These are phyloP conservation scores for Chloropsis hardwickii DNA, from an alignment of 2,113 vertebrate genomes.

Conservation along the genomic window DNA sequence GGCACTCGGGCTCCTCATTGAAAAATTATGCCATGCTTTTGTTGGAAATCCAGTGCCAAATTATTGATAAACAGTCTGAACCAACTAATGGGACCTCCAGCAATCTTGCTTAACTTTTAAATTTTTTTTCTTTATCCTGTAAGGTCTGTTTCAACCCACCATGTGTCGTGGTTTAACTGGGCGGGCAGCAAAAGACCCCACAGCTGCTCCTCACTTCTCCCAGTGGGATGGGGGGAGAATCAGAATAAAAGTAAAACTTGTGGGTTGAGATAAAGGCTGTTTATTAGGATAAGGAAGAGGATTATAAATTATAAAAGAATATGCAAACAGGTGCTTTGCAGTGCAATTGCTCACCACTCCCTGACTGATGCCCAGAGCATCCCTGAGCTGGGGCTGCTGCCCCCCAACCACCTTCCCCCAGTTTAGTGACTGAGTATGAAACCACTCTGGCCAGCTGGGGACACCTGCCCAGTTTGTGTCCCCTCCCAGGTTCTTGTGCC, in stretches of 20 bases:
- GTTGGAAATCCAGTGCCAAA: constrained; percentile 79
- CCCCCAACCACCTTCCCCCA: neutral
- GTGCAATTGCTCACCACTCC: neutral
- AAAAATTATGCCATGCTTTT: constrained; percentile 77
- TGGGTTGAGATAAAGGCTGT: neutral
- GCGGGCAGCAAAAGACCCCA: neutral
- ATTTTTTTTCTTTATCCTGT: neutral
- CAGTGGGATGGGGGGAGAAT: neutral
- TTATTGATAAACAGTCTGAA: constrained; percentile 54
- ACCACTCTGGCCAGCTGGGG: neutral
- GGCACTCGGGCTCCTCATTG: constrained; percentile 80
- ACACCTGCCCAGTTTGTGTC: neutral
- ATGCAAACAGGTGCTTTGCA: neutral
- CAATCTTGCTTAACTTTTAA: constrained; percentile 35
- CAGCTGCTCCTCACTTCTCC: neutral
- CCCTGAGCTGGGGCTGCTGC: neutral
- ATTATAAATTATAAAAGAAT: neutral
- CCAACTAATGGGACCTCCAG: neutral
- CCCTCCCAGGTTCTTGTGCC: neutral
- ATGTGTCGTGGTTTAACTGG: accelerated
- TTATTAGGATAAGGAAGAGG: neutral
- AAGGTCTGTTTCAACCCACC: neutral
- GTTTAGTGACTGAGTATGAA: neutral
- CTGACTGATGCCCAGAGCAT: neutral
- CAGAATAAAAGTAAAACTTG: neutral